Evolutionary conservation across 2,888 invertebrate genomes (phyloP).

Genomic region (Myopa tessellatipennis): DNA sequence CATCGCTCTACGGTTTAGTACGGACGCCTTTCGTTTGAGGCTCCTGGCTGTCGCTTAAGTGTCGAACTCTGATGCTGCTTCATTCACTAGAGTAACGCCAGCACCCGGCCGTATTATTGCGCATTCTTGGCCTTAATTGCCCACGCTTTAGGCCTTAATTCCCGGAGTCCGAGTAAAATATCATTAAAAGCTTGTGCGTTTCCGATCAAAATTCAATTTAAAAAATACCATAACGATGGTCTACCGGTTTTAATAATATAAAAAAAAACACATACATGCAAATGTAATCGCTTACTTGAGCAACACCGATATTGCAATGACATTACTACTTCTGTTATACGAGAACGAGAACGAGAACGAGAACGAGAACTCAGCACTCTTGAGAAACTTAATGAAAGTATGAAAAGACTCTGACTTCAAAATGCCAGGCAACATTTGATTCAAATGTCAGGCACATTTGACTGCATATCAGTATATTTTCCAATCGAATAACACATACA

Average conservation of each 20-base stretch:
- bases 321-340: too few species aligned
- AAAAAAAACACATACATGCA: not conserved
- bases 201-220: not conserved
- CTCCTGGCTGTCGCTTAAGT: constrained; percentile 49
- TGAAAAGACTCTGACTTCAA: too few species aligned
- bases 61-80: constrained; percentile 8
- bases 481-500: too few species aligned
- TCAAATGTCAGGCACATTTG: too few species aligned
- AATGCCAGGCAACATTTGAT: too few species aligned
- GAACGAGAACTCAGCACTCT: too few species aligned
- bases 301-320: too few species aligned
- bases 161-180: not conserved
- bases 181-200: not conserved
- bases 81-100: not conserved
- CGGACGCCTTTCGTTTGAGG: constrained; percentile 65
- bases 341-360: too few species aligned
- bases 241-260: not conserved
- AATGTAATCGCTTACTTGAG: not conserved
- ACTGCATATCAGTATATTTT: too few species aligned
- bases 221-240: not conserved
- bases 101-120: not conserved
- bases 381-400: too few species aligned
- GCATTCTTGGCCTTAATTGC: not conserved
- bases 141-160: not conserved
- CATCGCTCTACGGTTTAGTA: constrained; percentile 70